Evolutionary conservation across 2,888 invertebrate species (phyloP).

Genomic region (Ophioninae sp.): DNA sequence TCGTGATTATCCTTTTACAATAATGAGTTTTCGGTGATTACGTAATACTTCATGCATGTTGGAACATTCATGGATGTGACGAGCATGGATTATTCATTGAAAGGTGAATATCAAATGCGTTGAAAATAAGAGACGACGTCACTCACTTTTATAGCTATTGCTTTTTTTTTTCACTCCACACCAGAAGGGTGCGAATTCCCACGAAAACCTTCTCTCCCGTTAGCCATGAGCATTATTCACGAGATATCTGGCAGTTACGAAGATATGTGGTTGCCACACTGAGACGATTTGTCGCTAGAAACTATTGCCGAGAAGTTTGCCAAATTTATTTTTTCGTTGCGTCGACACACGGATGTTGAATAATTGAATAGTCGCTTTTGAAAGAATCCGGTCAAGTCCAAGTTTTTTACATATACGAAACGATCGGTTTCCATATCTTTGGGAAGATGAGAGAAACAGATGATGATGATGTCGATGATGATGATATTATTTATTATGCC

Average conservation of each 20-base stretch:
- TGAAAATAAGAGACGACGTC: neutral
- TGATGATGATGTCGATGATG: too few species aligned
- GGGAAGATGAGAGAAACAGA: neutral
- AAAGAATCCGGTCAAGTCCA: neutral
- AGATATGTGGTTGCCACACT: neutral
- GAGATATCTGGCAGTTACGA: neutral
- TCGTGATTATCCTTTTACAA: neutral
- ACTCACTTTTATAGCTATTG: neutral
- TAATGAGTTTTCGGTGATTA: neutral
- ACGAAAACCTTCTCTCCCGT: neutral
- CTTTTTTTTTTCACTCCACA: neutral
- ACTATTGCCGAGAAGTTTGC: neutral
- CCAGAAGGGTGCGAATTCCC: neutral
- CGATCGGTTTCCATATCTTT: conserved; percentile 1
- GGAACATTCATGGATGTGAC: neutral
- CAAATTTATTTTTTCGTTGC: conserved; percentile 18
- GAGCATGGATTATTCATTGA: neutral
- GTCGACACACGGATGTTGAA: neutral
- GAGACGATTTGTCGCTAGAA: conserved; percentile 19
- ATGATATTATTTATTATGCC: too few species aligned
- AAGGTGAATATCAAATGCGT: neutral
- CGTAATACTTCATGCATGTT: neutral
- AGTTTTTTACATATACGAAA: conserved; percentile 10
- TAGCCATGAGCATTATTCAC: neutral
- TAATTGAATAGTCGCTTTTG: conserved; percentile 1